Evolutionary conservation across 2,797 vertebrate genomes (phyloP).

Genomic region (Danio tinwini): DNA sequence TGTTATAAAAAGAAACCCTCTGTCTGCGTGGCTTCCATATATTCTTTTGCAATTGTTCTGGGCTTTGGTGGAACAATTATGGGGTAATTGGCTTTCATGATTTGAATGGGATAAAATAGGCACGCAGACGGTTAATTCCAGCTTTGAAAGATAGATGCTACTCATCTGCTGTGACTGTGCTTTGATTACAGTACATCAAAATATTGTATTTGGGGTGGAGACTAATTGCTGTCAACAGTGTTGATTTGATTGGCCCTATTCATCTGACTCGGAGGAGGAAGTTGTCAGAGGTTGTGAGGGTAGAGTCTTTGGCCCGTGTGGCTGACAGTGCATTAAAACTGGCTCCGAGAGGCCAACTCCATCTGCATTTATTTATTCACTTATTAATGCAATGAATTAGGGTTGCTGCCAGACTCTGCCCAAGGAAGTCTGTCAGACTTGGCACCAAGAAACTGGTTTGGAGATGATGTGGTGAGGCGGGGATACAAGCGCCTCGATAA

Average conservation of each 20-base stretch:
- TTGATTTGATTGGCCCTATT: constrained; percentile 37
- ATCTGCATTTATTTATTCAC: constrained; percentile 75
- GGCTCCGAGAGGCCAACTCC: constrained; percentile 61
- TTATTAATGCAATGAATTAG: constrained; percentile 75
- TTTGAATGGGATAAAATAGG: constrained; percentile 11
- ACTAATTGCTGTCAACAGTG: constrained; percentile 30
- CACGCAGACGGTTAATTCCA: neutral
- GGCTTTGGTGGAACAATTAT: constrained; percentile 5
- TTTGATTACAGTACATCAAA: constrained; percentile 11
- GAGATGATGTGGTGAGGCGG: constrained; percentile 39
- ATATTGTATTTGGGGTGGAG: constrained; percentile 8
- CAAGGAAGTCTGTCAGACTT: constrained; percentile 60
- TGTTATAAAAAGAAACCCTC: neutral
- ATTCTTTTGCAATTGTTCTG: neutral
- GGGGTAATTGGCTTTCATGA: constrained; percentile 17
- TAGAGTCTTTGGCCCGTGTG: constrained; percentile 22
- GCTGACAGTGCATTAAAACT: constrained; percentile 60
- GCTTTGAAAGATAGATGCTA: constrained; percentile 20
- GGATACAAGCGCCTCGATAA: constrained; percentile 28
- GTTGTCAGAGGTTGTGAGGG: constrained; percentile 32
- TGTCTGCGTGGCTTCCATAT: constrained; percentile 9
- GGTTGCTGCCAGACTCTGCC: constrained; percentile 64
- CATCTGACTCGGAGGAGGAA: neutral
- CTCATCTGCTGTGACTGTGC: neutral
- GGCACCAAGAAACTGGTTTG: constrained; percentile 49